Conservation (phyloP, 2,888 invertebrate genomes). For the Dorcus parallelipipedus region DNA sequence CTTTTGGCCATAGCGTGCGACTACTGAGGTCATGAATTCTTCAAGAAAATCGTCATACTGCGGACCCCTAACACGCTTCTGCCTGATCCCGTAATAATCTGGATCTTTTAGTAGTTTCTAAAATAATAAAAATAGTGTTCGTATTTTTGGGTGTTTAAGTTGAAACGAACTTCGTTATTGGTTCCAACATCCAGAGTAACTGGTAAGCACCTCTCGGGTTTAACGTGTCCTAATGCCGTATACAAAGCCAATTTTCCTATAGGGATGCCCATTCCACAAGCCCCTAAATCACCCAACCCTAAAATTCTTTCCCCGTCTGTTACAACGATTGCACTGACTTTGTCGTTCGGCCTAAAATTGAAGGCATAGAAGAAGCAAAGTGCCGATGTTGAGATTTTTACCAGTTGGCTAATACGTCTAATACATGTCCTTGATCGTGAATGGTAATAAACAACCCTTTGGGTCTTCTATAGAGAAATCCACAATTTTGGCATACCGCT, state of each 20-base stretch:
- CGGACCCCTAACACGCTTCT: constrained; percentile 76
- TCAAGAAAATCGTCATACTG: constrained; percentile 92
- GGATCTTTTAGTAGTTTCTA: constrained; percentile 81
- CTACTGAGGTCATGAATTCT: constrained; percentile 93
- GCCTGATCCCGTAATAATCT: constrained; percentile 88
- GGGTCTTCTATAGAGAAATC: constrained; percentile 84
- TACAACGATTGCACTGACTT: constrained; percentile 86
- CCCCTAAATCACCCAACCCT: constrained; percentile 95
- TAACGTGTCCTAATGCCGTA: constrained; percentile 94
- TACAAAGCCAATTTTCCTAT: constrained; percentile 96
- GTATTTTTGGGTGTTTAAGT: no score
- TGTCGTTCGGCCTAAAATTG: constrained; percentile 71
- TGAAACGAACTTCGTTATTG: constrained; percentile 64
- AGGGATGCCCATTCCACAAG: constrained; percentile 98
- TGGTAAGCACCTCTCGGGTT: constrained; percentile 92
- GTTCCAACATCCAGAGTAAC: constrained; percentile 94
- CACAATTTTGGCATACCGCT: constrained; percentile 94
- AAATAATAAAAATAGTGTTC: background rate
- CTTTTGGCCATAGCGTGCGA: constrained; percentile 79
- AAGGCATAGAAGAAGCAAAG: background rate
- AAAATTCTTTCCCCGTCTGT: constrained; percentile 98
- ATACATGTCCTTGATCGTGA: constrained; percentile 91
- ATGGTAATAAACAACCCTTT: constrained; percentile 95
- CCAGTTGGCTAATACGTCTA: constrained; percentile 92
- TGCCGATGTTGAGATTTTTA: constrained; percentile 50